Conservation (phyloP, 2,888 invertebrate genomes). For the Lasius fuliginosus region DNA sequence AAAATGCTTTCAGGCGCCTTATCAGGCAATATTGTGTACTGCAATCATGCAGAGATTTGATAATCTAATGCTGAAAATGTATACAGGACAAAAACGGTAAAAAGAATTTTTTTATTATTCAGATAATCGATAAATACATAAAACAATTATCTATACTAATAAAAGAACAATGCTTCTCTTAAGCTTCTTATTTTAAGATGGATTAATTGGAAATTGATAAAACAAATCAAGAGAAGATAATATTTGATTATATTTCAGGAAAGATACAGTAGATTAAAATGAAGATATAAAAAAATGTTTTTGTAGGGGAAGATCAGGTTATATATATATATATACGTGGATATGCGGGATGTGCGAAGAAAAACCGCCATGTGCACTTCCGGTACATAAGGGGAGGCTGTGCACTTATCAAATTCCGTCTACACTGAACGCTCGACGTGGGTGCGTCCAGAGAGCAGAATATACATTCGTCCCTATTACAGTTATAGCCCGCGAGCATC, state of each 20-base stretch:
- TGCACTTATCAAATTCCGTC: constrained; percentile 45
- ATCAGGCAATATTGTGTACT: constrained; percentile 40
- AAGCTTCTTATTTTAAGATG: not conserved
- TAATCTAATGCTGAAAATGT: not conserved
- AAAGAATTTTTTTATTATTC: not conserved
- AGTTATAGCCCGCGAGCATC: constrained; percentile 72
- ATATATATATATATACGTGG: not conserved
- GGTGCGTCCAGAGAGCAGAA: constrained; percentile 68
- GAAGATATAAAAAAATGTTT: not conserved
- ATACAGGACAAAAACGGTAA: not conserved
- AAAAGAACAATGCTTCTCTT: not conserved
- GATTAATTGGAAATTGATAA: not conserved
- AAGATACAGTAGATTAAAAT: not conserved
- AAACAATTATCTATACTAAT: not conserved
- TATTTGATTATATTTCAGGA: not conserved
- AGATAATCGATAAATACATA: not conserved
- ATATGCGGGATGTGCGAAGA: not conserved
- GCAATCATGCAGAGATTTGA: not conserved
- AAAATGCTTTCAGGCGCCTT: constrained; percentile 64
- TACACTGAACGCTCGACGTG: constrained; percentile 53
- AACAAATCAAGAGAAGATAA: not conserved
- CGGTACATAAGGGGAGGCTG: not conserved
- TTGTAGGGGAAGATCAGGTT: not conserved
- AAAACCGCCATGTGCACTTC: constrained; percentile 9
- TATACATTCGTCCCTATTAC: constrained; percentile 76